Conservation (phyloP, 92 coral and sea anemone species). For the Epizoanthus stellaris region DNA sequence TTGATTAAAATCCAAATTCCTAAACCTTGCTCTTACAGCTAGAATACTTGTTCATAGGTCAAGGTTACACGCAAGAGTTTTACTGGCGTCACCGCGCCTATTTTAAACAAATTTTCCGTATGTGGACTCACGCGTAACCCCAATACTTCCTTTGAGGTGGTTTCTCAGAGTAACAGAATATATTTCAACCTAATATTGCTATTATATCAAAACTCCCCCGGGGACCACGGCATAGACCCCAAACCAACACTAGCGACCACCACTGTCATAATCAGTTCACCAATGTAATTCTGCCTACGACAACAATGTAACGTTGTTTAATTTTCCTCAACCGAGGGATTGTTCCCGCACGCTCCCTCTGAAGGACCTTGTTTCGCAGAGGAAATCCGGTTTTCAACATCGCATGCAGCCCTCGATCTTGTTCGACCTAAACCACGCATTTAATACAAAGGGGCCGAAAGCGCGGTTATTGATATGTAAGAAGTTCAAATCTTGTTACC, state of each 20-base stretch:
- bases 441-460: not conserved
- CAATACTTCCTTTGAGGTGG: not conserved
- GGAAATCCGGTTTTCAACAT: constrained; percentile 32
- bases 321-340: not conserved
- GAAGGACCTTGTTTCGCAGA: constrained; percentile 15
- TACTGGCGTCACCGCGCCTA: not conserved
- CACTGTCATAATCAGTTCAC: not conserved
- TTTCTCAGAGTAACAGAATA: not conserved
- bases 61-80: not conserved
- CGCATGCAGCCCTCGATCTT: not conserved
- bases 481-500: not conserved
- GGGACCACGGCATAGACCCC: too few relatives aligned
- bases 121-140: constrained; percentile 5
- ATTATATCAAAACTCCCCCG: not conserved
- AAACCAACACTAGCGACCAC: not conserved
- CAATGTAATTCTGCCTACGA: not conserved
- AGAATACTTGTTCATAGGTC: not conserved
- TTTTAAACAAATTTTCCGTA: not conserved
- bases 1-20: constrained; percentile 21
- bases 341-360: not conserved
- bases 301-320: not conserved
- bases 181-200: not conserved
- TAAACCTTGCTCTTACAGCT: not conserved
- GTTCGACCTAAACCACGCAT: not conserved
- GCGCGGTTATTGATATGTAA: not conserved